Percentiles rank a stretch among this genome's conserved stretches.
These are phyloP conservation scores for Myotis daubentonii DNA, from an alignment of 2,797 vertebrate species.

Conservation along the genomic window DNA sequence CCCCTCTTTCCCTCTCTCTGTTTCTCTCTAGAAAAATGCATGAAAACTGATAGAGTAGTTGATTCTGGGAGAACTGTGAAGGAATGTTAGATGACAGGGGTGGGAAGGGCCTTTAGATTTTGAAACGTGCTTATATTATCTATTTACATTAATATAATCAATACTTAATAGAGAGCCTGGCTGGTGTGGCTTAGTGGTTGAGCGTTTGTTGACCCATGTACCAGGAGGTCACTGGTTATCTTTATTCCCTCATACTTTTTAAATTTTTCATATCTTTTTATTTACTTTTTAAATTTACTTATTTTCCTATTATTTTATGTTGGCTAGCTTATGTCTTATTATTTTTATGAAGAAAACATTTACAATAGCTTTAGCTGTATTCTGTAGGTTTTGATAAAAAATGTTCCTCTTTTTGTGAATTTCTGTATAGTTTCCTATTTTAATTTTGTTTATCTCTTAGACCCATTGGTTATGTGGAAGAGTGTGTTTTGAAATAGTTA, in stretches of 20 bases:
- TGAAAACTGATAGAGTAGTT: not conserved
- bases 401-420: not conserved
- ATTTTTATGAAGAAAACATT: not conserved
- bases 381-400: not conserved
- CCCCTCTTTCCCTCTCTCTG: not conserved
- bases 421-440: not conserved
- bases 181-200: too few relatives aligned
- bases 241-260: not conserved
- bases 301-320: not conserved
- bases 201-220: too few relatives aligned
- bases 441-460: not conserved
- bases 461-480: not conserved
- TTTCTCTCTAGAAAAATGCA: not conserved
- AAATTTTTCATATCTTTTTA: not conserved
- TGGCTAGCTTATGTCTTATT: not conserved
- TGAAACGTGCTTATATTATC: not conserved
- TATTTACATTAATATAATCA: slow-evolving; percentile 1
- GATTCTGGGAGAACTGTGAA: not conserved
- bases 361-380: not conserved
- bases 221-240: not conserved
- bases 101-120: not conserved
- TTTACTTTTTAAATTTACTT: not conserved
- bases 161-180: not conserved
- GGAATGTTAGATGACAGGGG: not conserved
- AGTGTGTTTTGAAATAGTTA: not conserved